Conservation (phyloP, 2,113 vertebrate species). For the Erythrolamprus reginae region DNA sequence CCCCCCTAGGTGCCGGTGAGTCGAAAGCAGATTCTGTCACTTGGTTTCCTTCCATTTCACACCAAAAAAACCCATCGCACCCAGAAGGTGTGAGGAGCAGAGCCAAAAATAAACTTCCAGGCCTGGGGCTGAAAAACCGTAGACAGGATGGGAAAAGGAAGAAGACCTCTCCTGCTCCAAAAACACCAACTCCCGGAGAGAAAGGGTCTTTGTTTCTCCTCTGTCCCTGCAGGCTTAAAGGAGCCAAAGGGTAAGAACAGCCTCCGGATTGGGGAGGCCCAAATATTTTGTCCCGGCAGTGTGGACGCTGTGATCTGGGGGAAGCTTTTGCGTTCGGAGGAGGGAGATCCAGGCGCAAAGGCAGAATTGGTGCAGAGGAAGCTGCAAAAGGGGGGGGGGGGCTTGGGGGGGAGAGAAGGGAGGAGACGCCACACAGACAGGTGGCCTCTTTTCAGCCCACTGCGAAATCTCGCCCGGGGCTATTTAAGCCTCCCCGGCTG, state of each 20-base stretch:
- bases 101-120: neutral
- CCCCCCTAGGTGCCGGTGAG: neutral
- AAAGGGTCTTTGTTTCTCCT: accelerated
- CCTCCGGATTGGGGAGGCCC: neutral
- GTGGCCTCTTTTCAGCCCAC: neutral
- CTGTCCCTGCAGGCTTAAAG: neutral
- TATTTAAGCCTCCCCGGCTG: neutral
- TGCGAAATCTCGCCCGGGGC: neutral
- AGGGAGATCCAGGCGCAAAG: neutral
- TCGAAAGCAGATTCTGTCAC: neutral
- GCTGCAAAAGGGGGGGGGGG: accelerated
- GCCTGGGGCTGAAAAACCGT: neutral
- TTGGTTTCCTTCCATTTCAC: neutral
- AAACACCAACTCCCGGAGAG: too few species aligned
- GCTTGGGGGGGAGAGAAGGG: too few species aligned
- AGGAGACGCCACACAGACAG: neutral
- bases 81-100: neutral
- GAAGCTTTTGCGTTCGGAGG: neutral
- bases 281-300: neutral
- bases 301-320: neutral
- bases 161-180: neutral
- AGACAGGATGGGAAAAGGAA: neutral
- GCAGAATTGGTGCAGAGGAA: neutral
- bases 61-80: neutral
- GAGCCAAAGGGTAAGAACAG: neutral